A percentile compares a stretch with the other conserved stretches of the same genome.
These are phyloP conservation scores for Drosophila multiciliata DNA, from an alignment of 2,888 invertebrate genomes.

Conservation along the genomic window DNA sequence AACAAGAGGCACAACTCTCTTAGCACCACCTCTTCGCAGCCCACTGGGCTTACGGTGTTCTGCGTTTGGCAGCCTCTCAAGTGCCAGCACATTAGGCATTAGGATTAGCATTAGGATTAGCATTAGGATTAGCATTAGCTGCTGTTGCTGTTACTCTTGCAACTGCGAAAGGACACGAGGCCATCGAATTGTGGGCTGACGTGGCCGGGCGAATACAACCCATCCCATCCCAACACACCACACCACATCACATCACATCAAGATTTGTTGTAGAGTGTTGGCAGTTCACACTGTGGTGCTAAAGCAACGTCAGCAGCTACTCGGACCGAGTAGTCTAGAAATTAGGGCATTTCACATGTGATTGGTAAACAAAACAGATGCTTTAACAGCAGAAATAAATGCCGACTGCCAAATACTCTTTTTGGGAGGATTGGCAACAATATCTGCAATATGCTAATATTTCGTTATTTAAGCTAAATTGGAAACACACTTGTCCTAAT, in stretches of 20 bases:
- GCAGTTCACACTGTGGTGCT: slow-evolving; percentile 65
- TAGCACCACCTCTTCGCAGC: not conserved
- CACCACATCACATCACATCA: not conserved
- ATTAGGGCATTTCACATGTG: slow-evolving; percentile 79
- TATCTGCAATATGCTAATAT: not conserved
- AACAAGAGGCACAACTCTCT: slow-evolving; percentile 7
- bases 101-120: slow-evolving; percentile 15
- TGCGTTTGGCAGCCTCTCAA: slow-evolving; percentile 42
- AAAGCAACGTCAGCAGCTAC: slow-evolving; percentile 37
- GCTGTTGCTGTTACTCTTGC: slow-evolving; percentile 12
- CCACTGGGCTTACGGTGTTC: not conserved
- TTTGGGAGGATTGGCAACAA: not conserved
- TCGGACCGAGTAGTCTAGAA: slow-evolving; percentile 40
- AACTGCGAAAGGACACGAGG: slow-evolving; percentile 36
- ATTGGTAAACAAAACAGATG: slow-evolving; percentile 34
- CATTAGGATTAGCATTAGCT: slow-evolving; percentile 21
- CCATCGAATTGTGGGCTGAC: slow-evolving; percentile 10
- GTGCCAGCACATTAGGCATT: slow-evolving; percentile 39
- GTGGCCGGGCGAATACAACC: not conserved
- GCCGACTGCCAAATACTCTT: not conserved
- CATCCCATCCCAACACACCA: not conserved
- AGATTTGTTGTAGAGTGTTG: slow-evolving; percentile 17
- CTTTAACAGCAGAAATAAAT: slow-evolving; percentile 4
- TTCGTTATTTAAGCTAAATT: not conserved
- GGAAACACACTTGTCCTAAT: too few species aligned